A percentile compares a stretch with the other conserved stretches of the same genome.
Evolutionary conservation across 2,113 vertebrate genomes (phyloP).

Genomic region (Phalacrocorax brasilianus): DNA sequence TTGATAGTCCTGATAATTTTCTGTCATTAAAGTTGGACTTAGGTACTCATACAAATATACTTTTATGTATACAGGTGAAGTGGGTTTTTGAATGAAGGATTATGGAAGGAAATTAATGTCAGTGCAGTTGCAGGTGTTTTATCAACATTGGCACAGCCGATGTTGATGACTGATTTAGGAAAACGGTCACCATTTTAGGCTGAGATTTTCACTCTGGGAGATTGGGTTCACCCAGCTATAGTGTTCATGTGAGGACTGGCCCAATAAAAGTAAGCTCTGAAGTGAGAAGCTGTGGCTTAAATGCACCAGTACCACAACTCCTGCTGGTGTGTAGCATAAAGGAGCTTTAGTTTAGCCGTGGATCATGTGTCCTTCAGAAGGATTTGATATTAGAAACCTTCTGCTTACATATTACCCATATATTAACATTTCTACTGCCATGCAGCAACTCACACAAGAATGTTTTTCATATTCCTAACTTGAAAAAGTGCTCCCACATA

Average conservation of each 20-base stretch:
- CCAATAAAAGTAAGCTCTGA: neutral
- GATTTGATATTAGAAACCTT: neutral
- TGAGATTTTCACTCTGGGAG: neutral
- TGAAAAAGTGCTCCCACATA: conserved; percentile 1
- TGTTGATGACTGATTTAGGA: neutral
- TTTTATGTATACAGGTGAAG: neutral
- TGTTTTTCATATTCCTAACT: conserved; percentile 5
- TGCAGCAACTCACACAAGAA: neutral
- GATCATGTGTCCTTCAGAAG: neutral
- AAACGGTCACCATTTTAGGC: neutral
- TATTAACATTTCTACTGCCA: neutral
- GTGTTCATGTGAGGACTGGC: neutral
- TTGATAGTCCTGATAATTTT: neutral
- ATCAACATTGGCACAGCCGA: neutral
- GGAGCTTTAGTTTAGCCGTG: neutral
- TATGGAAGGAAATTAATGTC: neutral
- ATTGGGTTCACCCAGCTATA: neutral
- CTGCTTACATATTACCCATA: neutral
- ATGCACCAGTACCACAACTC: neutral
- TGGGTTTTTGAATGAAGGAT: neutral
- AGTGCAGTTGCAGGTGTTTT: neutral
- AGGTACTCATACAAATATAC: neutral
- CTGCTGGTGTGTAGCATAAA: neutral
- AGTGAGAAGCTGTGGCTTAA: neutral
- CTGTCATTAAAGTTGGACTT: rapidly evolving